These are phyloP conservation scores for Spodoptera litura DNA, from an alignment of 1,140 invertebrate species.

Conservation along the genomic window DNA sequence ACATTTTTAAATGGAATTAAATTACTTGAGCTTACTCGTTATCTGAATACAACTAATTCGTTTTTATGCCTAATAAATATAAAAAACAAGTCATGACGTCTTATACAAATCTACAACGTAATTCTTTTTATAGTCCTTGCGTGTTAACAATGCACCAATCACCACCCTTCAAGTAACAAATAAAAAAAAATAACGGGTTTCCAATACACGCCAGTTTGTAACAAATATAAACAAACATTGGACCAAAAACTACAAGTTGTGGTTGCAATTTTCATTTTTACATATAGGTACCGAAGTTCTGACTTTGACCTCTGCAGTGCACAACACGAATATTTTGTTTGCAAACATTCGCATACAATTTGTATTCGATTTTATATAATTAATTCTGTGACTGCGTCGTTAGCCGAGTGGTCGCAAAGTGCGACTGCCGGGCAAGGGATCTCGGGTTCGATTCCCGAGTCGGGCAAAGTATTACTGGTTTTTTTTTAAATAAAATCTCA, in stretches of 20 bases:
- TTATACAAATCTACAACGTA: no score
- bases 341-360: background rate
- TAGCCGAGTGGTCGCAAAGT: no score
- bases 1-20: no score
- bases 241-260: background rate
- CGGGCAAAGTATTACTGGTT: no score
- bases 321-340: conserved; percentile 2
- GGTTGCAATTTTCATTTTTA: background rate
- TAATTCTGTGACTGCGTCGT: background rate
- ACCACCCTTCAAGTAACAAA: background rate
- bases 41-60: no score
- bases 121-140: background rate
- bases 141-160: background rate
- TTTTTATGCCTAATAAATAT: no score
- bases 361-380: conserved; percentile 6
- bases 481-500: no score
- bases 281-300: background rate
- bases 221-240: no score
- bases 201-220: background rate
- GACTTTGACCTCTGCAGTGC: background rate
- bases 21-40: no score
- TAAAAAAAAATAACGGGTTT: background rate
- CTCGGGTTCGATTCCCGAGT: no score
- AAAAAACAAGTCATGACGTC: no score
- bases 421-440: no score